phyloP scores from a whole-genome alignment of 2,888 invertebrate genomes.

The Drosophila setosimentum region DNA sequence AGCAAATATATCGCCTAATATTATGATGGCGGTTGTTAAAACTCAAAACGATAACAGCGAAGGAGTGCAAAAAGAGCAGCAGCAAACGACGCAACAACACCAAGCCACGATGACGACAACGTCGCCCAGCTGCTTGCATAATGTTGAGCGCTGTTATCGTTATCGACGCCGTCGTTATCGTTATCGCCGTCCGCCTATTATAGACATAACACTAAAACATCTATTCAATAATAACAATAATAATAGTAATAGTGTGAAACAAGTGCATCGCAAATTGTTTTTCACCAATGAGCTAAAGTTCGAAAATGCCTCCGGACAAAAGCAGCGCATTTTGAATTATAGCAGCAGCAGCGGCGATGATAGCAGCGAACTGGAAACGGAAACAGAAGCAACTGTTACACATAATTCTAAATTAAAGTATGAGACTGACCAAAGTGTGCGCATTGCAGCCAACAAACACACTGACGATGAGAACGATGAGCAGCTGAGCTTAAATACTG shows the following conservation, averaged over 20 bases:
- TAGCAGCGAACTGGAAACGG: conserved; percentile 15
- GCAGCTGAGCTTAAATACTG: neutral
- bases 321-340: conserved; percentile 70
- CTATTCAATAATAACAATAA: conserved; percentile 31
- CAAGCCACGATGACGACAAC: neutral
- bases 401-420: conserved; percentile 30
- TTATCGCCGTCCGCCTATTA: neutral
- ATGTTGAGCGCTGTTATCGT: conserved; percentile 11
- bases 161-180: conserved; percentile 21
- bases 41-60: neutral
- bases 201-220: conserved; percentile 59
- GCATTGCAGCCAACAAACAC: conserved; percentile 5
- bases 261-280: conserved; percentile 73
- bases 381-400: neutral
- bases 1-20: conserved; percentile 49
- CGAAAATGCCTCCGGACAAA: conserved; percentile 32
- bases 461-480: conserved; percentile 7
- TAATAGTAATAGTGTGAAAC: neutral
- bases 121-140: conserved; percentile 18
- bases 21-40: neutral
- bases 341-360: conserved; percentile 65
- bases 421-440: conserved; percentile 56
- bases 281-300: conserved; percentile 72
- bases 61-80: neutral
- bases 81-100: neutral